A percentile compares a stretch with the other conserved stretches of the same genome.
phyloP scores from a whole-genome alignment of 92 coral and sea anemone species.

The Hydrozoanthus gracilis region DNA sequence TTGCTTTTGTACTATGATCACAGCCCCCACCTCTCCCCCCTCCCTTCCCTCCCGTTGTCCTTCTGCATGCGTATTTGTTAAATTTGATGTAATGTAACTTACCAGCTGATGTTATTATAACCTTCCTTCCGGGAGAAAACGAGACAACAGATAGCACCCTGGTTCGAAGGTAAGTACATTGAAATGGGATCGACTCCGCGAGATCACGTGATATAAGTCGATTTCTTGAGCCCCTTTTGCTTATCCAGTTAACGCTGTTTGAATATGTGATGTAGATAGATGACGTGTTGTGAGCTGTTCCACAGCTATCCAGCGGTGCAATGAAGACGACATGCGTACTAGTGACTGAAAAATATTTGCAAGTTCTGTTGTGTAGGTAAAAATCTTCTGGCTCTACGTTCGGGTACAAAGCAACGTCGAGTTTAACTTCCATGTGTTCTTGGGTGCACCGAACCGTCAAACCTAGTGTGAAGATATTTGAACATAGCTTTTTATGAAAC shows the following conservation, averaged over 20 bases:
- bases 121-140: conserved; percentile 70
- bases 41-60: neutral
- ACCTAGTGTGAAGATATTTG: conserved; percentile 2
- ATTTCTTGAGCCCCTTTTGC: conserved; percentile 14
- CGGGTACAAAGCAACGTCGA: neutral
- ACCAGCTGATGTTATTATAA: conserved; percentile 65
- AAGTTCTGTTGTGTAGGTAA: conserved; percentile 60
- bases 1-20: too few relatives aligned
- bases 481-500: too few relatives aligned
- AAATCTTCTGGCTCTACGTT: conserved; percentile 36
- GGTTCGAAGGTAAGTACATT: conserved; percentile 51
- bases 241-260: conserved; percentile 68
- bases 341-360: conserved; percentile 57
- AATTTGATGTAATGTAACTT: neutral
- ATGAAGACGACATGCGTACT: conserved; percentile 69
- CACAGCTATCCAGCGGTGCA: conserved; percentile 83
- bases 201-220: conserved; percentile 64
- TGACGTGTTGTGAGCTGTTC: conserved; percentile 66
- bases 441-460: neutral
- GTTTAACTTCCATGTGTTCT: conserved; percentile 32
- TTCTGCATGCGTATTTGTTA: neutral
- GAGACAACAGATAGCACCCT: conserved; percentile 69
- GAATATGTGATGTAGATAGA: conserved; percentile 44
- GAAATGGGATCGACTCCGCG: conserved; percentile 43
- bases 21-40: too few relatives aligned